Evolutionary conservation across 2,888 invertebrate genomes (phyloP).

Genomic region (Merodon equestris): DNA sequence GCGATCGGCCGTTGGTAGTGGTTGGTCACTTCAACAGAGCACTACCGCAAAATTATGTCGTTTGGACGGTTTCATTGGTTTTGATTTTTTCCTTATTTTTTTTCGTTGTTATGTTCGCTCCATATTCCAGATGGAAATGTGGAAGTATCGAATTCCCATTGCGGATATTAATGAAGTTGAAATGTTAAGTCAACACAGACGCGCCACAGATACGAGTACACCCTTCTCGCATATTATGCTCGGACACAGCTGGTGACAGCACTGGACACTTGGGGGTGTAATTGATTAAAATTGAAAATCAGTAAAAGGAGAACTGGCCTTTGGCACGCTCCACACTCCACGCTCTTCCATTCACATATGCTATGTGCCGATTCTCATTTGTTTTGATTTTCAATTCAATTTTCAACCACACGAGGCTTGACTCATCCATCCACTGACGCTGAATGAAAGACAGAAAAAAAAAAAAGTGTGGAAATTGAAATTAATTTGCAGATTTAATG

Average conservation of each 20-base stretch:
- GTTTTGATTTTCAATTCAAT: conserved; percentile 52
- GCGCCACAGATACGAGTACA: too few species aligned
- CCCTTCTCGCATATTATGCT: neutral
- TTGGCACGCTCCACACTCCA: conserved; percentile 25
- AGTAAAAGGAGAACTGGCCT: conserved; percentile 17
- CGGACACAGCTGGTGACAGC: conserved; percentile 35
- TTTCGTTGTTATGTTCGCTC: neutral
- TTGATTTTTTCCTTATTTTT: conserved; percentile 32
- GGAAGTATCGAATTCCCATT: conserved; percentile 56
- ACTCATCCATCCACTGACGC: neutral
- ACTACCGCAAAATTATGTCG: conserved; percentile 45
- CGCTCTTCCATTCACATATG: neutral
- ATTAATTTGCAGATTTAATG: conserved; percentile 57
- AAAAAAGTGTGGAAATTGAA: conserved; percentile 31
- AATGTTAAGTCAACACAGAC: conserved; percentile 51
- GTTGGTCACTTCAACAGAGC: conserved; percentile 35
- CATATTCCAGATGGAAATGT: neutral
- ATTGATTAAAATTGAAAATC: conserved; percentile 54
- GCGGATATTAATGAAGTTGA: conserved; percentile 65
- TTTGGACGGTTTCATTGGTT: conserved; percentile 23
- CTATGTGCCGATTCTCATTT: conserved; percentile 17
- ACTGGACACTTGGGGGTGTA: conserved; percentile 26
- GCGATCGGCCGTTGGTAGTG: neutral
- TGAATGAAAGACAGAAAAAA: neutral
- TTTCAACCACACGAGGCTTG: conserved; percentile 6